Evolutionary conservation across 2,113 vertebrate genomes (phyloP).

Genomic region (Cygnus buccinator): DNA sequence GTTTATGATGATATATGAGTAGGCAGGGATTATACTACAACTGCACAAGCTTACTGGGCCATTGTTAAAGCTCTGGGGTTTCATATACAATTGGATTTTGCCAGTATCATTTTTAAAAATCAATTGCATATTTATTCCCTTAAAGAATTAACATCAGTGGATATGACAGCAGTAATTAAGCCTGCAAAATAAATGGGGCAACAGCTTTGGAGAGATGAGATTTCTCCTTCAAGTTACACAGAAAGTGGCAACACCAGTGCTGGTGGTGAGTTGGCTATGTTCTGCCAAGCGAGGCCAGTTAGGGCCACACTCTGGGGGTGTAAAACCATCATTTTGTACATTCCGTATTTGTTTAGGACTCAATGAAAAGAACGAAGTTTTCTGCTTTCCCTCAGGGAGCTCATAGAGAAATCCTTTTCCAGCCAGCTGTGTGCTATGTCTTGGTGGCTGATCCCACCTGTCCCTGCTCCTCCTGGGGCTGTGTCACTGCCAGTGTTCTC

Average conservation of each 20-base stretch:
- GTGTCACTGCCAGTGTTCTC: not conserved
- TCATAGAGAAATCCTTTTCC: not conserved
- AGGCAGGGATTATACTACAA: no score
- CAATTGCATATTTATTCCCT: not conserved
- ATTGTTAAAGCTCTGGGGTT: not conserved
- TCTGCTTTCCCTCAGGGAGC: not conserved
- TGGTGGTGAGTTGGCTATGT: not conserved
- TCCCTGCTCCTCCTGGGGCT: not conserved
- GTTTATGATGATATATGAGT: not conserved
- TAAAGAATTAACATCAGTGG: not conserved
- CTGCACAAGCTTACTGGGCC: not conserved
- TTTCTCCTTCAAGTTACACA: not conserved
- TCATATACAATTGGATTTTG: not conserved
- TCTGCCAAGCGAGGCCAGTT: not conserved
- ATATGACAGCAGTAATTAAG: not conserved
- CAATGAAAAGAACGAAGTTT: not conserved
- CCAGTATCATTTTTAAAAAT: not conserved
- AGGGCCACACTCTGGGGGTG: not conserved
- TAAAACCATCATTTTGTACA: not conserved
- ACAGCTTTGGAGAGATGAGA: not conserved
- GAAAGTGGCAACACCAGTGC: not conserved
- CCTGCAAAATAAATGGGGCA: not conserved
- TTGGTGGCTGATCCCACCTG: not conserved
- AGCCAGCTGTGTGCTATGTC: not conserved
- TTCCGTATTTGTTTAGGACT: not conserved